Conservation (phyloP, 2,113 vertebrate species). For the Pterocles gutturalis region DNA sequence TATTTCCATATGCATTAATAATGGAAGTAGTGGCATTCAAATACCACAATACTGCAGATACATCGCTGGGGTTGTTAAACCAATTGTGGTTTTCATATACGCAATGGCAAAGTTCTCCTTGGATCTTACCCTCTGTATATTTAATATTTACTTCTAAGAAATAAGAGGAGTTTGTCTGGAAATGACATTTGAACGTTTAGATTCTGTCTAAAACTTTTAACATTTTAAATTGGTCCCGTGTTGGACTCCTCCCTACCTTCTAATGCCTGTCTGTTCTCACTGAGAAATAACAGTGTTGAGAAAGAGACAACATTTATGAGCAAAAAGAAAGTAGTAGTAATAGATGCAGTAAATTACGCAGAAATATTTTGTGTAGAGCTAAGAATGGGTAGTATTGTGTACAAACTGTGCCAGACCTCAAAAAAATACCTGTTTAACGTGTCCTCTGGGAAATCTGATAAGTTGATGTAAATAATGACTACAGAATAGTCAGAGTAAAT, state of each 20-base stretch:
- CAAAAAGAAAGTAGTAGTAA: constrained; percentile 6
- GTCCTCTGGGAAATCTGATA: constrained; percentile 15
- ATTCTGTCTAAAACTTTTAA: not conserved
- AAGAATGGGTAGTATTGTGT: constrained; percentile 45
- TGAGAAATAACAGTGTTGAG: not conserved
- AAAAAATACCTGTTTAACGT: constrained; percentile 29
- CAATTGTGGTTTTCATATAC: not conserved
- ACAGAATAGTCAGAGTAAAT: constrained; percentile 13
- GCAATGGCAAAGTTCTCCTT: not conserved
- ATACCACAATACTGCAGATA: not conserved
- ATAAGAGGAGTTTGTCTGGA: not conserved
- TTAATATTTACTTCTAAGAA: not conserved
- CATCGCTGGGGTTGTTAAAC: not conserved
- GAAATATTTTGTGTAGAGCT: constrained; percentile 14
- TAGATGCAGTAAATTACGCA: constrained; percentile 26
- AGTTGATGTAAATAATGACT: constrained; percentile 29
- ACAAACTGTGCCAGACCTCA: constrained; percentile 10
- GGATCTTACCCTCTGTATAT: not conserved
- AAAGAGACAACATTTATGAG: constrained; percentile 1
- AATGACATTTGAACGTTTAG: not conserved
- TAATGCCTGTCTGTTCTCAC: not conserved
- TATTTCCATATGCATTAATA: fast-evolving
- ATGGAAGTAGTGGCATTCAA: not conserved
- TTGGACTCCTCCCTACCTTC: not conserved
- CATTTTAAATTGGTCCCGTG: not conserved